Evolutionary conservation across 2,113 vertebrate genomes (phyloP).

Genomic region (Camelus dromedarius): DNA sequence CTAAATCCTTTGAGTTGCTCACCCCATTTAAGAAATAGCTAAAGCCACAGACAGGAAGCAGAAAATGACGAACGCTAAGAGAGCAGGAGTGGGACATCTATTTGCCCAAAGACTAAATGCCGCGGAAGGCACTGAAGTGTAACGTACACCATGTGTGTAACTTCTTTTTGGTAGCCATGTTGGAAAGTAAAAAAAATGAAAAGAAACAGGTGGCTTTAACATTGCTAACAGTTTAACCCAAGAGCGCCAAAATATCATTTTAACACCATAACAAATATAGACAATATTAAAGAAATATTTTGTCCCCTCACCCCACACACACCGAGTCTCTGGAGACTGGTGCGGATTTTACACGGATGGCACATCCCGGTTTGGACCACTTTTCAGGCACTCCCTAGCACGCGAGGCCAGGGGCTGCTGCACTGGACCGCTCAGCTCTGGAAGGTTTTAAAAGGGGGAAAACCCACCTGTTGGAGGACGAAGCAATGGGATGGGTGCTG

Average conservation of each 20-base stretch:
- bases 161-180: not conserved
- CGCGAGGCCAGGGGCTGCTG: not conserved
- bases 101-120: not conserved
- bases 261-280: not conserved
- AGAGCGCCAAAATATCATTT: not conserved
- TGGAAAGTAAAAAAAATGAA: not conserved
- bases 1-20: not conserved
- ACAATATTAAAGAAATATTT: not conserved
- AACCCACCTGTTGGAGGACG: not conserved
- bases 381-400: not conserved
- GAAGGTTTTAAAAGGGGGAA: not conserved
- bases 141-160: accelerated
- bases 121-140: not conserved
- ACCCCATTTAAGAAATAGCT: not conserved
- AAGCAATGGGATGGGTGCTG: not conserved
- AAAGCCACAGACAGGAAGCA: not conserved
- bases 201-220: no score
- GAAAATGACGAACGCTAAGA: not conserved
- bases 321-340: not conserved
- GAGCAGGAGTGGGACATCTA: not conserved
- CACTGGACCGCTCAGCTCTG: not conserved
- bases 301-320: not conserved
- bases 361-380: not conserved
- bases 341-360: accelerated
- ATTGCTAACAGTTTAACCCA: not conserved